A percentile compares a stretch with the other conserved stretches of the same genome.
Evolutionary conservation across 2,113 vertebrate species (phyloP).

Genomic region (Actenoides hombroni): DNA sequence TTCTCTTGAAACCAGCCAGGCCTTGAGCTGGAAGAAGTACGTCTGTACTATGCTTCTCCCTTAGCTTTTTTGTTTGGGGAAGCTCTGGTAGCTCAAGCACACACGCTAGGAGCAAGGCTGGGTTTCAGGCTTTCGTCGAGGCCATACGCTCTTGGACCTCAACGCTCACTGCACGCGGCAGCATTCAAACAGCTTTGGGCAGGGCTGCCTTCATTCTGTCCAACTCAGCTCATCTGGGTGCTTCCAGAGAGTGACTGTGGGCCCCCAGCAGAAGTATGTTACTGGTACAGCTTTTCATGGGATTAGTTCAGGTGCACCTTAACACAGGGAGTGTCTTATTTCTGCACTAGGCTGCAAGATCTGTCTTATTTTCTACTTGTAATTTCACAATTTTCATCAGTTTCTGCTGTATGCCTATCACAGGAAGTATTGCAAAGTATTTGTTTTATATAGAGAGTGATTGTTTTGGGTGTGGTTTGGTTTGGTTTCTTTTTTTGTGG

Average conservation of each 20-base stretch:
- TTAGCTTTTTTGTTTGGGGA: not conserved
- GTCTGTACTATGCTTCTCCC: not conserved
- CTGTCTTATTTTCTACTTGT: not conserved
- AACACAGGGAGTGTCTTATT: not conserved
- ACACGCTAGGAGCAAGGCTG: not conserved
- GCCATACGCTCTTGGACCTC: not conserved
- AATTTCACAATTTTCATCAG: not conserved
- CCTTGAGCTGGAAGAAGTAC: not conserved
- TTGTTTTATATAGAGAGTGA: not conserved
- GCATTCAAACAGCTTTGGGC: not conserved
- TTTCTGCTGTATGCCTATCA: not conserved
- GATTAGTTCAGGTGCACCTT: not conserved
- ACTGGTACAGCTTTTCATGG: not conserved
- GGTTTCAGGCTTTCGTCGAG: not conserved
- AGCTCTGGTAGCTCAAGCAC: not conserved
- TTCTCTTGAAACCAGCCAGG: not conserved
- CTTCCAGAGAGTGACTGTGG: not conserved
- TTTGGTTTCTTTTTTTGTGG: too few species aligned
- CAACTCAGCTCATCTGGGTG: not conserved
- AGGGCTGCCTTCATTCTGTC: not conserved
- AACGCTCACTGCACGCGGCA: not conserved
- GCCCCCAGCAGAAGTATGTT: not conserved
- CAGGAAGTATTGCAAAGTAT: not conserved
- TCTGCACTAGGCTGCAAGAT: not conserved
- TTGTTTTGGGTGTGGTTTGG: too few species aligned